Conservation (phyloP, 2,797 vertebrate genomes). For the Anguilla marmorata region DNA sequence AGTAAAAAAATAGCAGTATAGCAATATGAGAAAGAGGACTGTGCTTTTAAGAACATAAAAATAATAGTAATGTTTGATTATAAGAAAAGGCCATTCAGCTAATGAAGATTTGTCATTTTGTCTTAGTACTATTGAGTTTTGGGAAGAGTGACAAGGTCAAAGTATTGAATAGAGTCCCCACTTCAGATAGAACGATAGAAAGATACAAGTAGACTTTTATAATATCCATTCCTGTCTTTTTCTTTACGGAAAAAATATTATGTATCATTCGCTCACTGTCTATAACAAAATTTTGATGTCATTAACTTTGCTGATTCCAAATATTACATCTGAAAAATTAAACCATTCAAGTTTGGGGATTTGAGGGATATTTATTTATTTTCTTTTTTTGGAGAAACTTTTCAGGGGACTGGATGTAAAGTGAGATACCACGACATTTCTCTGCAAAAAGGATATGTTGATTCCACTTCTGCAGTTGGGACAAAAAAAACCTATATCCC, state of each 20-base stretch:
- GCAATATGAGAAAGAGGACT: background rate
- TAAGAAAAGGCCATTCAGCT: background rate
- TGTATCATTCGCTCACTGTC: background rate
- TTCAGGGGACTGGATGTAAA: background rate
- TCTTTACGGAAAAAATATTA: background rate
- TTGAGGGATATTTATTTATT: background rate
- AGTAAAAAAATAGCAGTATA: no score
- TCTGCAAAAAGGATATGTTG: background rate
- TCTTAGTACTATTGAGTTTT: background rate
- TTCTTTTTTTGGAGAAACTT: background rate
- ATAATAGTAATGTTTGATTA: background rate
- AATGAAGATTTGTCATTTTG: background rate
- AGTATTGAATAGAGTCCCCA: no score
- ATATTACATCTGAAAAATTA: background rate
- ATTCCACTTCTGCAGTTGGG: background rate
- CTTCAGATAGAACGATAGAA: background rate
- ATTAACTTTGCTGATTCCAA: background rate
- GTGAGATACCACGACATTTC: constrained; percentile 16
- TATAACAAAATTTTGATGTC: background rate
- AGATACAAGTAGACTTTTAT: background rate
- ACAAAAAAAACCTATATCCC: background rate
- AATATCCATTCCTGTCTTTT: background rate
- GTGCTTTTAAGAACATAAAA: background rate
- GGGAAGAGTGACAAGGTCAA: no score
- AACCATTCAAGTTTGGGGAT: background rate